A percentile compares a stretch with the other conserved stretches of the same genome.
phyloP scores from a whole-genome alignment of 2,113 vertebrate genomes.

The Notothenia coriiceps region DNA sequence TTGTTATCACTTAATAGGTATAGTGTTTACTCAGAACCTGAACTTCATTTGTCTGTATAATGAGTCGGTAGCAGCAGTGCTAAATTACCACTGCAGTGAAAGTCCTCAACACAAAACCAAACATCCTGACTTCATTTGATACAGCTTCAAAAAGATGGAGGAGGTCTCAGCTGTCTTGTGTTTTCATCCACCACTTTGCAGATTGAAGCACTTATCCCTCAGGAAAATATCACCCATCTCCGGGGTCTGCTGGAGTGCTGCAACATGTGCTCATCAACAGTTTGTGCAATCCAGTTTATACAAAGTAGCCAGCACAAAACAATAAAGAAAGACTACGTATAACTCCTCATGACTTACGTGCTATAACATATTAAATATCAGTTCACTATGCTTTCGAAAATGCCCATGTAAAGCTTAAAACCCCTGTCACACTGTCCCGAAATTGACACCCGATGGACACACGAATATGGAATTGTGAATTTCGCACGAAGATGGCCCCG shows the following conservation, averaged over 20 bases:
- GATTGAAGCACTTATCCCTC: background rate
- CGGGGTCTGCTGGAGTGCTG: background rate
- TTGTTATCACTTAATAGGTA: slow-evolving; percentile 62
- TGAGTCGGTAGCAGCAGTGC: slow-evolving; percentile 50
- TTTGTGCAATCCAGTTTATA: no score
- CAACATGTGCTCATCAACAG: background rate
- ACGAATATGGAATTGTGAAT: no score
- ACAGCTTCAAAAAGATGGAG: slow-evolving; percentile 2
- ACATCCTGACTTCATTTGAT: slow-evolving; percentile 21
- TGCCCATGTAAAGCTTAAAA: background rate
- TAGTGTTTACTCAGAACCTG: slow-evolving; percentile 33
- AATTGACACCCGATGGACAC: no score
- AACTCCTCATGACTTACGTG: no score
- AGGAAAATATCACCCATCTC: background rate
- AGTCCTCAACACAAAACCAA: slow-evolving; percentile 5
- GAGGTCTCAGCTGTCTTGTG: background rate
- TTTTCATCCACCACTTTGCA: slow-evolving; percentile 12
- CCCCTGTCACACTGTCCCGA: no score
- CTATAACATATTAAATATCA: no score
- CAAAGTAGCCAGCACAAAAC: background rate
- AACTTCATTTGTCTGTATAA: slow-evolving; percentile 65
- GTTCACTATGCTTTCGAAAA: no score
- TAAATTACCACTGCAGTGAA: slow-evolving; percentile 45
- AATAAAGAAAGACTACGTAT: background rate
- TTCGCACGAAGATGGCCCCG: no score